Evolutionary conservation across 2,888 invertebrate genomes (phyloP), one percentile per base, ranked within the genome.

Genomic region (Agonopterix alstromeriana): DNA sequence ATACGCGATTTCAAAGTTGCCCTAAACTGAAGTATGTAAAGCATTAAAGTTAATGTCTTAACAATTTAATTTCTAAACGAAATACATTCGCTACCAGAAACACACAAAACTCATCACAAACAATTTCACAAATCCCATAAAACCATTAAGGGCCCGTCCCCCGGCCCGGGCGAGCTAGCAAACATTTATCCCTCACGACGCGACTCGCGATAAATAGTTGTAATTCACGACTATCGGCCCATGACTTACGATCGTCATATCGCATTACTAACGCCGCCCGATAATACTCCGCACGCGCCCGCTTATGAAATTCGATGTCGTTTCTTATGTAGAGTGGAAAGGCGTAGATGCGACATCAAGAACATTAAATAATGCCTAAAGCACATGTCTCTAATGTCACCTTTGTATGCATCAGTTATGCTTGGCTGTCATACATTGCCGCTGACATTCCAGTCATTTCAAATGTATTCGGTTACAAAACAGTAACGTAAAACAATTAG

Each of bases 211-310:
- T 86, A 85, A 85, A 82, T 79, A 77, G 76, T 77, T 86, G 87
- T 87, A 85, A 86, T 83, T 82, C 82, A 77, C 73, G 73, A 69
- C 78, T 77, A 78, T 77, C 78, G 42, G 11, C 10, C 73, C 69
- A 54, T 70, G 65, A 60, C 63, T 61, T 52, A 51, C 51, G 55
- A 46, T 48, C 52, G 58, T 63, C 58, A 61, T 64, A 70, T 71
- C 65, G 67, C 69, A 61, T 70, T 69, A 63, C 76, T 66, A 62
- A 63, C 84, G 82, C 53, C 72, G 77, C 49, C 67, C 75, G 84
- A 84, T 87, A 86, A 86, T 84, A 75, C 85, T 70, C 54, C 75
- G 60, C 85, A 86, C 87, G 86, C 82, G 87, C 65, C 64, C 72
- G 78, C 72, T 80, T 82, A 80, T 81, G 80, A 82, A 77, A 80